phyloP scores from a whole-genome alignment of 1,140 invertebrate species.

The Drusus annulatus region DNA sequence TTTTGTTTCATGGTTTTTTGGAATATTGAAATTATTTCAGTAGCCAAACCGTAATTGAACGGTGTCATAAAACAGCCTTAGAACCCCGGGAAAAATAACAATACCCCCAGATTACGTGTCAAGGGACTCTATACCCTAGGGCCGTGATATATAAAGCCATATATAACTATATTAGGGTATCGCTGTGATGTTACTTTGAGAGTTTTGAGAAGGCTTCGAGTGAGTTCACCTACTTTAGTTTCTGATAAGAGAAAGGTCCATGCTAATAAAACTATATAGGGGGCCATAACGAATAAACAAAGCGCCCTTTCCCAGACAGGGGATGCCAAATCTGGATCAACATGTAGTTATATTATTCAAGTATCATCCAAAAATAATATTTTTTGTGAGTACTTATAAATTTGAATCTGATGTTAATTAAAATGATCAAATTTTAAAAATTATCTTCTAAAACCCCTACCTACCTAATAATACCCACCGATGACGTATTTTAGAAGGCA shows the following conservation, averaged over 20 bases:
- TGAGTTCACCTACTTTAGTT: neutral
- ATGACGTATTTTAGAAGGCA: too few relatives aligned
- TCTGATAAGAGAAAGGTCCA: conserved; percentile 39
- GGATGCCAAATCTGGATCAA: conserved; percentile 15
- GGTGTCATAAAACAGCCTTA: conserved; percentile 44
- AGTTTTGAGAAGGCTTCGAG: conserved; percentile 4
- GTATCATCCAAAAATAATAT: too few relatives aligned
- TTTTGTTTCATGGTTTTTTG: conserved; percentile 7
- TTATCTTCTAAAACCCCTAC: too few relatives aligned
- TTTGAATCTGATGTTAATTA: too few relatives aligned
- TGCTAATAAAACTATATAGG: conserved; percentile 45
- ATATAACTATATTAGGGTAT: neutral
- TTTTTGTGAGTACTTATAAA: too few relatives aligned
- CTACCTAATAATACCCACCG: too few relatives aligned
- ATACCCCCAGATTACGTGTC: neutral
- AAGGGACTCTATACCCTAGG: neutral
- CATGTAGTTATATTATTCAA: neutral
- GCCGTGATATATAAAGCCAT: neutral
- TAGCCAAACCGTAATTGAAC: conserved; percentile 52
- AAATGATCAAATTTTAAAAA: too few relatives aligned
- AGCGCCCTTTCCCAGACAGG: conserved; percentile 28
- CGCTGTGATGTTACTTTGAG: neutral
- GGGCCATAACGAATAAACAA: conserved; percentile 32
- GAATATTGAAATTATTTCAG: conserved; percentile 43
- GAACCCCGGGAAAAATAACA: neutral